A percentile compares a stretch with the other conserved stretches of the same genome.
Conservation (phyloP, 2,113 vertebrate species). For the Hyperoodon ampullatus region DNA sequence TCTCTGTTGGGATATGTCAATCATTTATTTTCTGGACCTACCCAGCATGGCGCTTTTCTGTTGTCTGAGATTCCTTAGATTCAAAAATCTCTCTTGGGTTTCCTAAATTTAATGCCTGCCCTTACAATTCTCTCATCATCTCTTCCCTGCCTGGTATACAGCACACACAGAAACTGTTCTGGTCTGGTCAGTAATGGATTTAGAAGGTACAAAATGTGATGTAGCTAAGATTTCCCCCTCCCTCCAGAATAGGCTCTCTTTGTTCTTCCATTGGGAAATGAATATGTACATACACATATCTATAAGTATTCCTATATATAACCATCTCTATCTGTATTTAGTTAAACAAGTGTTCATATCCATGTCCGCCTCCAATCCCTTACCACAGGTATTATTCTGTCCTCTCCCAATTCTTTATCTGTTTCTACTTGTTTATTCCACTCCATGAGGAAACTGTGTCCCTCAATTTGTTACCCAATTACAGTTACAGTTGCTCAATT, state of each 20-base stretch:
- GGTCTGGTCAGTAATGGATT: neutral
- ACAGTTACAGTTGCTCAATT: neutral
- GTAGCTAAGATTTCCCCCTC: neutral
- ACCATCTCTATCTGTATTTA: neutral
- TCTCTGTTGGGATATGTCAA: neutral
- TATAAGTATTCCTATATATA: neutral
- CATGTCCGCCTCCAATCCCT: neutral
- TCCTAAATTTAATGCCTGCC: neutral
- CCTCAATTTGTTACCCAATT: neutral
- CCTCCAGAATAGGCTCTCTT: neutral
- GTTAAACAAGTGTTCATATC: neutral
- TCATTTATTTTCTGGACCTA: neutral
- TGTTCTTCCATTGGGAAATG: neutral
- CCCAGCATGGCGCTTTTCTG: neutral
- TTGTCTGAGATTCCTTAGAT: neutral
- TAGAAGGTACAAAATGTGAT: neutral
- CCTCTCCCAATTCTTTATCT: neutral
- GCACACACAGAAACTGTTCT: neutral
- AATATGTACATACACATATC: neutral
- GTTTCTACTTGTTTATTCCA: neutral
- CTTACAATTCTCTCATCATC: neutral
- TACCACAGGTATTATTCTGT: neutral
- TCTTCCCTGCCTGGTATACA: neutral
- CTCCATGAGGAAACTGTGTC: neutral
- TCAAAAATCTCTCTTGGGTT: neutral